Conservation (phyloP, 2,113 vertebrate species). For the Acanthochromis polyacanthus region DNA sequence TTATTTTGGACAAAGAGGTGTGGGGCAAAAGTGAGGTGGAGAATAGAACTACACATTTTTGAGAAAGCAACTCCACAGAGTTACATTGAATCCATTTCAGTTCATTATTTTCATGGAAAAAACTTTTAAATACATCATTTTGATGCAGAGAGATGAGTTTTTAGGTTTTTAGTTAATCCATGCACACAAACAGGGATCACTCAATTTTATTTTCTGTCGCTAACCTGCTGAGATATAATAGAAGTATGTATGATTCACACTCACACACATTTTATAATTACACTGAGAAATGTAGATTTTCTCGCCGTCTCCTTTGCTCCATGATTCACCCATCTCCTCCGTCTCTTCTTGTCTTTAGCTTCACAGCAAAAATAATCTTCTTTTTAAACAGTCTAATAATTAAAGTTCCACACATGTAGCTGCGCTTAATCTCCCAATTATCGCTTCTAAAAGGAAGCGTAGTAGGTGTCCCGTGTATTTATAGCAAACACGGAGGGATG, state of each 20-base stretch:
- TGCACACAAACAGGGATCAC: neutral
- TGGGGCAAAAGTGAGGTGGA: too few relatives aligned
- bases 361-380: neutral
- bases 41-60: too few relatives aligned
- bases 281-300: neutral
- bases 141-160: too few relatives aligned
- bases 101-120: too few relatives aligned
- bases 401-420: neutral
- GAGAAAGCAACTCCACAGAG: too few relatives aligned
- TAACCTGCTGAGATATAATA: neutral
- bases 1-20: too few relatives aligned
- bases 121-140: too few relatives aligned
- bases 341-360: neutral
- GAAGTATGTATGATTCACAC: too few relatives aligned
- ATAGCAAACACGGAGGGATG: conserved; percentile 20
- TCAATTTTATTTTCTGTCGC: neutral
- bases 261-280: too few relatives aligned
- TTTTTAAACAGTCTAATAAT: conserved; percentile 4
- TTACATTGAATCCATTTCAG: too few relatives aligned
- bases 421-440: conserved; percentile 25
- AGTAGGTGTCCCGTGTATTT: conserved; percentile 1
- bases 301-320: neutral
- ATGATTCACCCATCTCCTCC: conserved; percentile 11
- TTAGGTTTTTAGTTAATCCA: too few relatives aligned
- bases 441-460: conserved; percentile 2